Evolutionary conservation across 30 jellyfish, hydroid and myxozoan genomes (phyloP).

Genomic region (Hydractinia echinata): DNA sequence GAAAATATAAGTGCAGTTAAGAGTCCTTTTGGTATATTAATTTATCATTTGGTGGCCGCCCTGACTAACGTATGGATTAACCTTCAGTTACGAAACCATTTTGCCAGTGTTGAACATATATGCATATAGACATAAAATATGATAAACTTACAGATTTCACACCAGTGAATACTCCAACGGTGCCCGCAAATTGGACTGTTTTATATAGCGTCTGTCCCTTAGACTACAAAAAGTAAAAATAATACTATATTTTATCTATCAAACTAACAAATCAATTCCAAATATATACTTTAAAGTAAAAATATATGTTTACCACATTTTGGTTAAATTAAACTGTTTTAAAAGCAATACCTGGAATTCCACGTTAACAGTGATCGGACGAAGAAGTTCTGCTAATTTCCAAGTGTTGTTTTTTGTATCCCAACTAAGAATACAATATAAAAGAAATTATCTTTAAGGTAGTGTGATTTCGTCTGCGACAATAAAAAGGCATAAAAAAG

Average conservation of each 20-base stretch:
- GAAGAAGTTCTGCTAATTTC: conserved; percentile 19
- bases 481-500: too few relatives aligned
- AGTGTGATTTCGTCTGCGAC: too few relatives aligned
- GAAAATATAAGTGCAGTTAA: too few relatives aligned
- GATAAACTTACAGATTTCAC: not conserved
- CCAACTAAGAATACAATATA: not conserved
- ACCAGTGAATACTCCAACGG: conserved; percentile 29
- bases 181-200: conserved; percentile 28
- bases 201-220: not conserved
- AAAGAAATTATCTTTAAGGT: not conserved
- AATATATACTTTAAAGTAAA: not conserved
- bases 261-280: not conserved
- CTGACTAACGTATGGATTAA: too few relatives aligned
- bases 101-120: too few relatives aligned
- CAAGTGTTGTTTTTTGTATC: conserved; percentile 17
- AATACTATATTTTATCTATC: not conserved
- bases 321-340: not conserved
- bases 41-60: too few relatives aligned
- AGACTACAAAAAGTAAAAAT: not conserved
- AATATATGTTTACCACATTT: not conserved
- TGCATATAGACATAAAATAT: too few relatives aligned
- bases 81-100: too few relatives aligned
- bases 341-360: conserved; percentile 18
- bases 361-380: conserved; percentile 2
- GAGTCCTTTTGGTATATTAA: too few relatives aligned